Conservation (phyloP, 2,888 invertebrate species). For the Cryptus viduatorius region DNA sequence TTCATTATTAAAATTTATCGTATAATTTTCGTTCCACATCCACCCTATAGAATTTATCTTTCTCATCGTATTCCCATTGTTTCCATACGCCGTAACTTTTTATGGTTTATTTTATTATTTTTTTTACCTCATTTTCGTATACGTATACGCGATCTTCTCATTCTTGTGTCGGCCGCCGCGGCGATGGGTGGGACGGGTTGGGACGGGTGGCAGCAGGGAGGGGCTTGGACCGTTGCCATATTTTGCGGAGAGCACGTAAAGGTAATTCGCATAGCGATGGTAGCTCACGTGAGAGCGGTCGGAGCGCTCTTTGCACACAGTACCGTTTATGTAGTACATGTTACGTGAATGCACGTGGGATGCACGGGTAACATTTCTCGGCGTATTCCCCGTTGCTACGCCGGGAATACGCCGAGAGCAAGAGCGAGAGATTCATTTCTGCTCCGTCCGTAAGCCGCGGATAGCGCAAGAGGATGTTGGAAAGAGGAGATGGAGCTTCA, state of each 20-base stretch:
- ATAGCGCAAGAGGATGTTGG: conserved; percentile 22
- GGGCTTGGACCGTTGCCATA: conserved; percentile 77
- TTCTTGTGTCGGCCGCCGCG: conserved; percentile 10
- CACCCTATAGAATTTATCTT: neutral
- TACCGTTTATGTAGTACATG: conserved; percentile 7
- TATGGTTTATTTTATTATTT: neutral
- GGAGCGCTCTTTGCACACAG: conserved; percentile 4
- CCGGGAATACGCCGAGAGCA: conserved; percentile 37
- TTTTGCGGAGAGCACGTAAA: conserved; percentile 75
- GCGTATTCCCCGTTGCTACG: conserved; percentile 41
- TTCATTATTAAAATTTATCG: neutral
- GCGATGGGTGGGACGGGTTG: neutral
- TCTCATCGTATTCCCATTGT: neutral
- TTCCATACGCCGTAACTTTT: neutral
- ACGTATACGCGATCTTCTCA: conserved; percentile 17
- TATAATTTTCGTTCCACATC: neutral
- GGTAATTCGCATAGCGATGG: conserved; percentile 57
- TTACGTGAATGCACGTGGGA: conserved; percentile 34
- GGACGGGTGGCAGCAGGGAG: no score
- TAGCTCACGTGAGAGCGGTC: conserved; percentile 42
- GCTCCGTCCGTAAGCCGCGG: no score
- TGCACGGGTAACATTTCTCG: conserved; percentile 47
- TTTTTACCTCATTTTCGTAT: conserved; percentile 41
- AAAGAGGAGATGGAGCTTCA: conserved; percentile 29
- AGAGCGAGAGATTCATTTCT: no score